phyloP scores from a whole-genome alignment of 2,113 vertebrate genomes.

The Mystacornis crossleyi region DNA sequence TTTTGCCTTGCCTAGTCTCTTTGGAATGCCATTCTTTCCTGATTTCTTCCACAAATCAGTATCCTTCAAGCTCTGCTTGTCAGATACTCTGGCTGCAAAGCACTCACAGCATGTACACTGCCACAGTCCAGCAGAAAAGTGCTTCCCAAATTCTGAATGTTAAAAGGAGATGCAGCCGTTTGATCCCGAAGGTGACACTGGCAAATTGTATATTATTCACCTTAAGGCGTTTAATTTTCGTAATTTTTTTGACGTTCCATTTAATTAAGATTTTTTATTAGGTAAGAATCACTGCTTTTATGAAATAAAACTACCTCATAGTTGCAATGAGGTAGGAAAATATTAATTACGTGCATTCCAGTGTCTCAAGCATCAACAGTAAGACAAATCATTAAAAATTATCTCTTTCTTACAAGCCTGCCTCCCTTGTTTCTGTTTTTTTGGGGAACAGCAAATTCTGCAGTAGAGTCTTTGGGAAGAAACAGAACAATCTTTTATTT shows the following conservation, averaged over 20 bases:
- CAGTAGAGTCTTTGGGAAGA: not conserved
- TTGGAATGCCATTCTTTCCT: not conserved
- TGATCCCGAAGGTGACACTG: not conserved
- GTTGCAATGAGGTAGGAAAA: not conserved
- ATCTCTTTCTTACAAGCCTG: not conserved
- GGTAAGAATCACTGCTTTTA: not conserved
- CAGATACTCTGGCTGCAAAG: not conserved
- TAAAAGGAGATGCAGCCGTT: not conserved
- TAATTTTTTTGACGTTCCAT: fast-evolving
- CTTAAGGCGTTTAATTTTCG: not conserved
- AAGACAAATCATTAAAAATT: not conserved
- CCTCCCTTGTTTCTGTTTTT: not conserved
- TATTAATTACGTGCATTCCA: not conserved
- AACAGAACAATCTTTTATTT: not conserved
- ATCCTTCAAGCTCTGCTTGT: not conserved
- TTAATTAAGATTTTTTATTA: not conserved
- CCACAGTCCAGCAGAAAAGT: not conserved
- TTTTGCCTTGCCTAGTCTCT: not conserved
- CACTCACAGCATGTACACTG: not conserved
- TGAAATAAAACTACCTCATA: not conserved
- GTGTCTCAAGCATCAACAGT: not conserved
- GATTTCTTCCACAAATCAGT: not conserved
- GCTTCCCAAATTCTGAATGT: not conserved
- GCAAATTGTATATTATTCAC: not conserved
- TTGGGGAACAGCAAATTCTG: not conserved